Evolutionary conservation across 2,113 vertebrate species (phyloP), one percentile per base, ranked within the genome.

Genomic region (Gadus macrocephalus): DNA sequence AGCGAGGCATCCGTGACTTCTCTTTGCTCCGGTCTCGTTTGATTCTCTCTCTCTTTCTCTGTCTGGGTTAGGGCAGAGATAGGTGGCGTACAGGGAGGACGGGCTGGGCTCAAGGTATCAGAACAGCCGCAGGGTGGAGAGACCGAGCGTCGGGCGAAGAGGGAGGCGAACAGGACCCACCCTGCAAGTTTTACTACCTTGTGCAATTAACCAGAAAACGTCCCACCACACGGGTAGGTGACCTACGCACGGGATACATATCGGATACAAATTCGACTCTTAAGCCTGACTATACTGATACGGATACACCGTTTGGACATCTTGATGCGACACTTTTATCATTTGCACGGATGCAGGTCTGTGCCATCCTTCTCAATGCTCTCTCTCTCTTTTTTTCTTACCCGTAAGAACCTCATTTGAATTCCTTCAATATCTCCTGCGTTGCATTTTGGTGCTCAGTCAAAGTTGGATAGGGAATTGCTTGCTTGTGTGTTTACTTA

Each of bases 101-200:
- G 42, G 83, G 83, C 77, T 84, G 62, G 35, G 72, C 78, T 79
- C 35, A 78, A 80, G 83, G 80, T 64, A 60, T 62, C 16, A 58
- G 65, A 76, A 56, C 27, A 27, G 63, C 68, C 70, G 70, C 28
- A 28, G 15, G 66, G 60, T 49, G 75, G 73, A 56, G 27, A 65
- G 67, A 53, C 7, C 4, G 14, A 66, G 17, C 53, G 76, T 62
- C 53, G 79, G 75, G 72, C 75, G 72, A 69, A 67, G 80, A 64
- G 19, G 68, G 61, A 20, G 25, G 16, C 42, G 42, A 49, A 9
- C 8, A 28, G 62, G 82, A 82, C 78, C 83, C 83, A 81, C 35
- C 82, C 79, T 83, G 66, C 71, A 86, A 85, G 81, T 86, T 86
- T 79, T 68, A 56, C 63, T 68, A 64, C 19, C 19, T 28, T 25